Base-by-base conservation (phyloP, 2,888 invertebrate species). In the Thumatha senex region DNA sequence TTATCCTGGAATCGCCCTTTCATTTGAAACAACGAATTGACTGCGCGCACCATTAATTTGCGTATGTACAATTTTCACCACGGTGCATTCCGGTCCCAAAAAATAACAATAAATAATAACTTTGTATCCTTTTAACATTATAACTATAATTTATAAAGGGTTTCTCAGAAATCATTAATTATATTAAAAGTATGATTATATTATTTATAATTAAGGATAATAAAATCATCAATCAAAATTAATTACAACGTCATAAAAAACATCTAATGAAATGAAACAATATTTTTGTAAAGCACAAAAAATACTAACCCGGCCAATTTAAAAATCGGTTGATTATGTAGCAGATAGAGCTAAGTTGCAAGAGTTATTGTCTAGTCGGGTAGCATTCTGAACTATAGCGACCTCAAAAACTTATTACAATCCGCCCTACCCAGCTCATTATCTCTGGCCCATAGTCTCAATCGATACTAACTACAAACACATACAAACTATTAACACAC, bases 371-470 rank as follows among this genome's bases (percentile, higher is more conserved):
- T 68, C 61, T 63, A 61, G 69, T 61, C 61, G 69, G 60, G 60
- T 64, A 66, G 58, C 64, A 63, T 65, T 69, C 61, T 64, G 61
- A 77, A 72, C 71, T 70, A 70, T 66, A 63, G 63, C 73, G 73
- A 81, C 86, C 86, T 85, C 84, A 80, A 87, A 86, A 86, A 89
- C 86, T 84, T 88, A 87, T 86, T 84, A 86, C 82, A 76, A 80
- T 78, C 79, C 80, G 71, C 86, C 84, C 84, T 78, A 83, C 84
- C 85, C 80, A 80, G 77, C 85, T 89, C 88, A 90, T 88, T 89
- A 90, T 89, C 91, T 89, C 89, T 81, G 78, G 78, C 77, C 79
- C 85, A 86, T 86, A 86, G 84, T 84, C 86, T 80, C 84, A 84
- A 91, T 90, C 86, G 88, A 88, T 89, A 84, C 75, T 76, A 83